These are phyloP conservation scores for Pangasius larnaudii DNA, from an alignment of 2,797 vertebrate species.

Conservation along the genomic window DNA sequence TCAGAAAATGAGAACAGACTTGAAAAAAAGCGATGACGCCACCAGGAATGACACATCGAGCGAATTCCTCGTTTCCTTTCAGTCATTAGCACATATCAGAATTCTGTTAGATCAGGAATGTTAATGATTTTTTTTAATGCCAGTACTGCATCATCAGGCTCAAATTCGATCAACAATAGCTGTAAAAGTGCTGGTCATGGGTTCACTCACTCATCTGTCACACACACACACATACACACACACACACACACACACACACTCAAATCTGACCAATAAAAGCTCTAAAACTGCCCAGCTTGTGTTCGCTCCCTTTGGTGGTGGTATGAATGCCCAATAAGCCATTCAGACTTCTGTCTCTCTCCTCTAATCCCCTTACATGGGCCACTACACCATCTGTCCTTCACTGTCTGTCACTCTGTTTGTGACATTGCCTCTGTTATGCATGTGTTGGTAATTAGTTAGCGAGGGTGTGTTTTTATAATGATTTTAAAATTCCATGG, in stretches of 20 bases:
- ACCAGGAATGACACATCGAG: constrained; percentile 11
- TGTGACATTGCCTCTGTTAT: constrained; percentile 9
- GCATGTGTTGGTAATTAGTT: background rate
- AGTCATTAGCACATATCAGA: background rate
- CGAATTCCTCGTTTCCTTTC: background rate
- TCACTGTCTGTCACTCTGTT: constrained; percentile 39
- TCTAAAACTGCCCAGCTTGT: constrained; percentile 33
- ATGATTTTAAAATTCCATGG: background rate
- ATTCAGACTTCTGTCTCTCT: constrained; percentile 60
- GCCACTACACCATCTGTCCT: constrained; percentile 61
- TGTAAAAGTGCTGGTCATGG: constrained; percentile 11
- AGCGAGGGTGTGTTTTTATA: background rate
- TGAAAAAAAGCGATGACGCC: constrained; percentile 17
- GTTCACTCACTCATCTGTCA: too few species aligned
- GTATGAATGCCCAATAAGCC: constrained; percentile 60
- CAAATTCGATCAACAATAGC: constrained; percentile 11
- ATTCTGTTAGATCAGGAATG: constrained; percentile 4
- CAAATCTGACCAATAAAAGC: constrained; percentile 25
- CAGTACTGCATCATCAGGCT: background rate
- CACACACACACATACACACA: background rate
- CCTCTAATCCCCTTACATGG: constrained; percentile 63
- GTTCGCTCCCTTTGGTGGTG: constrained; percentile 26
- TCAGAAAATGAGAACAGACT: constrained; percentile 6
- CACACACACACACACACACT: background rate
- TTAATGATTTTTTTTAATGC: background rate